Percentiles rank a stretch among this genome's conserved stretches.
Evolutionary conservation across 2,113 vertebrate genomes (phyloP).

Genomic region (Crotalus horridus): DNA sequence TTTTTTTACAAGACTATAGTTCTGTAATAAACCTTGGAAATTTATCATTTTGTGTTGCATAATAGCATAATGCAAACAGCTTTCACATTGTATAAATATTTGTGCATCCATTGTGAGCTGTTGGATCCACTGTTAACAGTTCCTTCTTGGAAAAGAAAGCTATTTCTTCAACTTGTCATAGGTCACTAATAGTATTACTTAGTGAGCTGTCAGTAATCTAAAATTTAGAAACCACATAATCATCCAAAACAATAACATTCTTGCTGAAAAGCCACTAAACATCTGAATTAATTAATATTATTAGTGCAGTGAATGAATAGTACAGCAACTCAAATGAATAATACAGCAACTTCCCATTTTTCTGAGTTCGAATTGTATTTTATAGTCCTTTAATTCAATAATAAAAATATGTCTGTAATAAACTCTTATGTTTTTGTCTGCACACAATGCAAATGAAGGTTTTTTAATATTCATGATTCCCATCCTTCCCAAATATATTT

Average conservation of each 20-base stretch:
- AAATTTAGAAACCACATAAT: not conserved
- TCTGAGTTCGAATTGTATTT: slow-evolving; percentile 16
- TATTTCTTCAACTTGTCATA: not conserved
- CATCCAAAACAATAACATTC: not conserved
- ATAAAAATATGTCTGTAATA: slow-evolving; percentile 17
- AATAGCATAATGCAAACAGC: not conserved
- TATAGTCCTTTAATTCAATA: slow-evolving; percentile 14
- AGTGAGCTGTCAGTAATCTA: not conserved
- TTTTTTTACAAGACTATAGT: not conserved
- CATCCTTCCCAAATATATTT: not conserved
- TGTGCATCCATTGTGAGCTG: not conserved
- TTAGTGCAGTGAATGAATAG: slow-evolving; percentile 10
- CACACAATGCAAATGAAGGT: not conserved
- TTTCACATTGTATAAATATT: slow-evolving; percentile 17
- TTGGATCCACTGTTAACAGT: not conserved
- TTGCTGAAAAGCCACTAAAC: not conserved
- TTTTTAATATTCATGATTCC: slow-evolving; percentile 14
- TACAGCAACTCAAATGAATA: slow-evolving; percentile 1
- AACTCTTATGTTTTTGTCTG: slow-evolving; percentile 2
- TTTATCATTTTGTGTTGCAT: not conserved
- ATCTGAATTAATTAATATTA: slow-evolving; percentile 31
- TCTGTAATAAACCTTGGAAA: slow-evolving; percentile 7
- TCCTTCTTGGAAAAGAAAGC: not conserved
- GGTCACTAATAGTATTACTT: not conserved
- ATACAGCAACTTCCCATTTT: slow-evolving; percentile 2